Percentiles rank a stretch among this genome's conserved stretches.
Evolutionary conservation across 2,797 vertebrate species (phyloP).

Genomic region (Oreochromis mossambicus): DNA sequence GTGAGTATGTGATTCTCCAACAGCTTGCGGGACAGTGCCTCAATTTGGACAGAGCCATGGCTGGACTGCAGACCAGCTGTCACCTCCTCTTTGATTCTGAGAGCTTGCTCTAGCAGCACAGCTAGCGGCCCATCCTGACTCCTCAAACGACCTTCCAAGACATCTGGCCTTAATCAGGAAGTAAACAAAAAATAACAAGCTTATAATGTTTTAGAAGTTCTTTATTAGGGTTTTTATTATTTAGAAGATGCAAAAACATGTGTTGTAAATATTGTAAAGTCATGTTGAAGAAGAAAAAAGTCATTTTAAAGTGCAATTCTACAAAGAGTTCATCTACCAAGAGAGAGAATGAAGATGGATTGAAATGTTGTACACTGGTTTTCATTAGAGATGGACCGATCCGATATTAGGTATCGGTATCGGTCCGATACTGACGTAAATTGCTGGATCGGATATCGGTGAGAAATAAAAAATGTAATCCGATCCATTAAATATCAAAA

Average conservation of each 20-base stretch:
- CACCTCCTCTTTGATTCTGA: constrained; percentile 80
- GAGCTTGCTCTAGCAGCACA: constrained; percentile 79
- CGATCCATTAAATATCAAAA: too few species aligned
- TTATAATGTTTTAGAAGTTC: not conserved
- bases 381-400: too few species aligned
- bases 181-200: not conserved
- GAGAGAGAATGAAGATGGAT: not conserved
- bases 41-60: constrained; percentile 61
- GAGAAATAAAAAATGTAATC: too few species aligned
- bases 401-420: too few species aligned
- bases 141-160: constrained; percentile 61
- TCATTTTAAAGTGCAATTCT: not conserved
- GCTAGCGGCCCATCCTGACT: constrained; percentile 72
- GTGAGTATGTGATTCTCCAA: constrained; percentile 82
- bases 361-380: not conserved
- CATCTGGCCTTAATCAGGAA: constrained; percentile 28
- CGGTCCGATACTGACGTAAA: too few species aligned
- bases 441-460: too few species aligned
- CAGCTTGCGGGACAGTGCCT: constrained; percentile 68
- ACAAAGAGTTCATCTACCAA: not conserved
- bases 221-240: not conserved
- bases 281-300: not conserved
- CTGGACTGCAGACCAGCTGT: constrained; percentile 63
- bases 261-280: not conserved
- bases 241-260: not conserved